Base-by-base conservation (phyloP, 2,888 invertebrate genomes). In the Sminthurides aquaticus region DNA sequence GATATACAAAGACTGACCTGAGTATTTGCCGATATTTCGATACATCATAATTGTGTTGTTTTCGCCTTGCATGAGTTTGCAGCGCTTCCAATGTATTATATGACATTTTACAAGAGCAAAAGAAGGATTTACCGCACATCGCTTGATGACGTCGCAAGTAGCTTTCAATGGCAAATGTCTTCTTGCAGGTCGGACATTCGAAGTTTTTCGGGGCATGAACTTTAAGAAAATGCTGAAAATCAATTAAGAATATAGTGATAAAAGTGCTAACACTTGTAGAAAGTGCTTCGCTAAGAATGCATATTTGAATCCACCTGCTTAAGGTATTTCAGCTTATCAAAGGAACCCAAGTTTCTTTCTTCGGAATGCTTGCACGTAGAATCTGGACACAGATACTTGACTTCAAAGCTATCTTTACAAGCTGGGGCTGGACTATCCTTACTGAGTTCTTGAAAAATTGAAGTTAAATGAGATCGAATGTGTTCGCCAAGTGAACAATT, bases 171-270 rank as follows among this genome's bases (percentile, higher is more conserved):
- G 79, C 78, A 66, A 80, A 80, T 52, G 77, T 76, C 67, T 79
- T 80, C 1, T 77, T 72, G 62, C 80, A 80, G 27, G 71, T 72
- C 0, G 74, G 74, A 64, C 80, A 80, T 5, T 74, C 69, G 63
- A 77, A 78, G n/a, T 72, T 77, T 68, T 78, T 80, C 8, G 78
- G 77, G 0, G 80, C 80, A 49, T 80, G 80, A 24, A 80, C 79
- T 74, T 80, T 80, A 27, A 80, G 73, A 66, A 79, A 80, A 67
- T 80, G 80, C 80, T 80, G 69, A 1, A 75, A 71, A 56, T n/a
- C n/a, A n/a, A n/a, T n/a, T n/a, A n/a, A n/a, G n/a, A n/a, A n/a
- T n/a, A n/a, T n/a, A n/a, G n/a, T n/a, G n/a, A n/a, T n/a, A n/a
- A n/a, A n/a, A n/a, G n/a, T n/a, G n/a, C n/a, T n/a, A n/a, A n/a